Base-by-base conservation (phyloP, 2,888 invertebrate genomes). In the Leptarthrus brevirostris region DNA sequence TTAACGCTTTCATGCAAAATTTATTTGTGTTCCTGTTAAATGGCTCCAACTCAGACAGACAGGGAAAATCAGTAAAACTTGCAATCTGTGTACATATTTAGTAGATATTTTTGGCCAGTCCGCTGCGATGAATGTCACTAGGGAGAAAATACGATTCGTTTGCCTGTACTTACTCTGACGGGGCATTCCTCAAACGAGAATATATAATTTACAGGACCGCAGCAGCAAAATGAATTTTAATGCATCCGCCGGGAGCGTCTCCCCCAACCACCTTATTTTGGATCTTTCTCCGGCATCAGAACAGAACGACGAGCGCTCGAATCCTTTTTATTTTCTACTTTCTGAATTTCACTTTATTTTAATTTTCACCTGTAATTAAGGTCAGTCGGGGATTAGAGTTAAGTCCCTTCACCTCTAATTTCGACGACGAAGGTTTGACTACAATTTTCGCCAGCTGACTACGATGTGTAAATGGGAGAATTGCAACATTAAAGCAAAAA, bases 141-240 rank as follows among this genome's bases (percentile, higher is more conserved):
- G 44, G 47, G 47, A 12, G 8, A 18, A 18, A 34, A 34, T 69
- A 30, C 20, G 26, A 52, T 30, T 18, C 20, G 10, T 12, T 6
- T 30, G 14, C 12, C 24, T 14, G 4, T 20, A 36, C 18, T 20
- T 12, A 5, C 58, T 5, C 36, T 12, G 10, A 49, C 12, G 22
- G 18, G 47, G 64, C 44, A 47, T 47, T 47, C 24, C 64, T 66
- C 69, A 34, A 47, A 47, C 47, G 44, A 54, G 40, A 71, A 71
- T 71, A 36, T 40, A 71, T 71, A 71, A 71, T 71, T 71, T 36
- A 71, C 40, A 54, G 34, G n/a, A 54, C 71, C 71, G 71, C 71
- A 71, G 44, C 54, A 71, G 53, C 44, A 71, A 53, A 54, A 71
- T 71, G 71, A 71, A 71, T 71, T 71, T 71, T 71, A 71, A 71